Conservation (phyloP, 2,888 invertebrate species). For the Lepidochrysops patricia region DNA sequence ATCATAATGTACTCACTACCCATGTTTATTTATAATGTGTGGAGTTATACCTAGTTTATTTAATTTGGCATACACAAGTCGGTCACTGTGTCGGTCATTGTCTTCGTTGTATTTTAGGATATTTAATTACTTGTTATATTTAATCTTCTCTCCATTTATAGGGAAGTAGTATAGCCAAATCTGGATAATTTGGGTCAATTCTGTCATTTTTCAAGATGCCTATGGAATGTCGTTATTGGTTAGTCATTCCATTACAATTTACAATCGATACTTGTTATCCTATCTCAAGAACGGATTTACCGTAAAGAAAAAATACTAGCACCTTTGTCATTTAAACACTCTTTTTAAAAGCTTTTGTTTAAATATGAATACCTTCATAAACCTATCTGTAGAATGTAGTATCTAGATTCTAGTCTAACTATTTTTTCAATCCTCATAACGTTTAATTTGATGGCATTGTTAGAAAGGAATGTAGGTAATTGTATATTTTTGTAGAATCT, state of each 20-base stretch:
- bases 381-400: too few relatives aligned
- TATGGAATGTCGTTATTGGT: too few relatives aligned
- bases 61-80: slow-evolving; percentile 40
- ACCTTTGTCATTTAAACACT: background rate
- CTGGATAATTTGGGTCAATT: background rate
- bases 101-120: slow-evolving; percentile 29
- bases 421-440: too few relatives aligned
- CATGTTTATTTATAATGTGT: background rate
- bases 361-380: too few relatives aligned
- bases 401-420: too few relatives aligned
- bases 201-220: too few relatives aligned
- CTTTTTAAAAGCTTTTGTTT: too few relatives aligned
- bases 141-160: background rate
- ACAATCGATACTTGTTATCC: background rate
- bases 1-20: too few relatives aligned
- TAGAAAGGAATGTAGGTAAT: too few relatives aligned
- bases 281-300: background rate
- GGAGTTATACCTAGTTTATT: slow-evolving; percentile 18
- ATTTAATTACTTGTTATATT: background rate
- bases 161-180: background rate
- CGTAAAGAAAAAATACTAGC: background rate
- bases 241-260: too few relatives aligned
- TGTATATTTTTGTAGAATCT: too few relatives aligned
- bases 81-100: slow-evolving; percentile 59
- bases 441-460: too few relatives aligned